phyloP scores from a whole-genome alignment of 2,888 invertebrate genomes.

The Drosophila villosipedis region DNA sequence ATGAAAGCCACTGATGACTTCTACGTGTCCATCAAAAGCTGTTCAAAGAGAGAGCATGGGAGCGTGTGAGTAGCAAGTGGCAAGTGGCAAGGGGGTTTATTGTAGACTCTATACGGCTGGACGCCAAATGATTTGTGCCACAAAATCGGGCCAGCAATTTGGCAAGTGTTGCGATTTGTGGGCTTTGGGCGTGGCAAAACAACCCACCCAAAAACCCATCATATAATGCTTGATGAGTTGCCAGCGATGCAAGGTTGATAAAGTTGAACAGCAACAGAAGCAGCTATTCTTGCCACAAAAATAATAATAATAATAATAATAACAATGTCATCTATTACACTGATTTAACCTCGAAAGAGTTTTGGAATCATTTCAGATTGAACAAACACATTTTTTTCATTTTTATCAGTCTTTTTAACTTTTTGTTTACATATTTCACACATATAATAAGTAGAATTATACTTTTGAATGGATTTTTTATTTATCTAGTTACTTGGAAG shows the following conservation, averaged over 20 bases:
- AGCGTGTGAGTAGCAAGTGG: background rate
- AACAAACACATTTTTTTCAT: background rate
- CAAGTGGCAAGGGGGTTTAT: background rate
- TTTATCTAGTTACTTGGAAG: background rate
- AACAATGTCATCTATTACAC: slow-evolving; percentile 2
- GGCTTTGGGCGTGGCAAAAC: slow-evolving; percentile 15
- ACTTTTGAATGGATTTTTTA: background rate
- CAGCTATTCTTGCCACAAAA: background rate
- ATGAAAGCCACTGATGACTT: slow-evolving; percentile 64
- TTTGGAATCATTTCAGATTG: background rate
- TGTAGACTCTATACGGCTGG: slow-evolving; percentile 1
- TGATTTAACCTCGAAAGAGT: background rate
- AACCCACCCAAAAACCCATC: slow-evolving; percentile 4
- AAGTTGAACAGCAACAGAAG: background rate
- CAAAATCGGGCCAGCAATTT: slow-evolving; percentile 45
- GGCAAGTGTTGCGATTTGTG: slow-evolving; percentile 37
- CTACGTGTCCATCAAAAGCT: slow-evolving; percentile 59
- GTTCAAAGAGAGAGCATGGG: background rate
- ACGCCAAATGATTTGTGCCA: slow-evolving; percentile 48
- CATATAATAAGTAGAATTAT: background rate
- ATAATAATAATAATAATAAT: slow-evolving; percentile 2
- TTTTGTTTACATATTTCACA: background rate
- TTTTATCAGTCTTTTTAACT: background rate
- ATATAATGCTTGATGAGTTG: slow-evolving; percentile 22
- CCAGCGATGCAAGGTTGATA: slow-evolving; percentile 33